Evolutionary conservation across 2,797 vertebrate species (phyloP).

Genomic region (Enteromius mattozi): DNA sequence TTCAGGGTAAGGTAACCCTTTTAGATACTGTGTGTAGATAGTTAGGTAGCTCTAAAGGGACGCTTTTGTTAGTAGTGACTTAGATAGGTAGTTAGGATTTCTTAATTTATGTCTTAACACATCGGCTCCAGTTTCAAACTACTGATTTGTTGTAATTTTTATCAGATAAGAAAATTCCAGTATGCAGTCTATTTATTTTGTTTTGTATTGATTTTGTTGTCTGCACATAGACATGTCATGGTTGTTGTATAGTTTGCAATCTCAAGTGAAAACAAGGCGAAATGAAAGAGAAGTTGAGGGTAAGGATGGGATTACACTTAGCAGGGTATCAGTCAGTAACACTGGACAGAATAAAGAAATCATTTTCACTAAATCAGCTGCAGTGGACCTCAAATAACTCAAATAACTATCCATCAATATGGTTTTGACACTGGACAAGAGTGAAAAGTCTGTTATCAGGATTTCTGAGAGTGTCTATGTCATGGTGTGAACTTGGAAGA

Average conservation of each 20-base stretch:
- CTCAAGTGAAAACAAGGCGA: conserved; percentile 13
- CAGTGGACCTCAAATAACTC: not conserved
- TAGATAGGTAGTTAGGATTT: conserved; percentile 69
- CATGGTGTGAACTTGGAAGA: conserved; percentile 2
- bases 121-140: conserved; percentile 66
- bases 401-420: not conserved
- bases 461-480: not conserved
- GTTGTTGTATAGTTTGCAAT: conserved; percentile 46
- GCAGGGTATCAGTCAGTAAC: not conserved
- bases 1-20: conserved; percentile 20
- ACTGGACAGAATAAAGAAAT: conserved; percentile 1
- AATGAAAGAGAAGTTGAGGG: conserved; percentile 27
- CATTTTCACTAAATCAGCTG: not conserved
- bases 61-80: conserved; percentile 56
- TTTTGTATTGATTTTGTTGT: conserved; percentile 59
- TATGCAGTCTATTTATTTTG: conserved; percentile 71
- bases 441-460: not conserved
- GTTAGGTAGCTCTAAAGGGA: conserved; percentile 54
- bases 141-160: conserved; percentile 69
- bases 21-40: conserved; percentile 68
- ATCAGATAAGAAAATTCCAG: conserved; percentile 63
- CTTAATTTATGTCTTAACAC: conserved; percentile 69
- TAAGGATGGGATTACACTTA: conserved; percentile 16
- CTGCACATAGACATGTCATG: conserved; percentile 46
- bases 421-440: not conserved